Conservation (phyloP, 2,113 vertebrate genomes). For the Columbina picui region DNA sequence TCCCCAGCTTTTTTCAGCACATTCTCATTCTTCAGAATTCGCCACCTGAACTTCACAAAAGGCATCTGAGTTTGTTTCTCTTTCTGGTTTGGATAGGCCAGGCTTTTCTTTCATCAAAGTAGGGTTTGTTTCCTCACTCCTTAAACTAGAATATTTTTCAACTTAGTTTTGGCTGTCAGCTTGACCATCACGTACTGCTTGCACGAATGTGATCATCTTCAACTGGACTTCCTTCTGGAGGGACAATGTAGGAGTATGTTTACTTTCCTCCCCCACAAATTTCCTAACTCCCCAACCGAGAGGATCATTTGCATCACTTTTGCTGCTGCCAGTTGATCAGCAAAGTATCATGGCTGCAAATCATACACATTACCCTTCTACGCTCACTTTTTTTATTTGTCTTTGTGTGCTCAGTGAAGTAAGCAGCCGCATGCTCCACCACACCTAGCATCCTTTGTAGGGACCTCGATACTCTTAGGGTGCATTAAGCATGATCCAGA, state of each 20-base stretch:
- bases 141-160: background rate
- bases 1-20: background rate
- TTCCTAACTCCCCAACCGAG: background rate
- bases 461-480: background rate
- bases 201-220: background rate
- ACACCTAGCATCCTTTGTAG: background rate
- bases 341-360: background rate
- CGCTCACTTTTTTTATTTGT: background rate
- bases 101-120: background rate
- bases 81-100: background rate
- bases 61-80: background rate
- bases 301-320: background rate
- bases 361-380: background rate
- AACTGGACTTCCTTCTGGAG: background rate
- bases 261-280: background rate
- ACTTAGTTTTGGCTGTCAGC: background rate
- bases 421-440: background rate
- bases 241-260: accelerated
- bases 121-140: background rate
- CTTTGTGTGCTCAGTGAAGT: background rate
- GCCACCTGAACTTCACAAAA: background rate
- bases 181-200: background rate
- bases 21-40: background rate
- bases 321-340: background rate
- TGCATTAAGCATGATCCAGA: background rate